Percentiles rank a stretch among this genome's conserved stretches.
Conservation (phyloP, 2,888 invertebrate genomes). For the Dusona sp. region DNA sequence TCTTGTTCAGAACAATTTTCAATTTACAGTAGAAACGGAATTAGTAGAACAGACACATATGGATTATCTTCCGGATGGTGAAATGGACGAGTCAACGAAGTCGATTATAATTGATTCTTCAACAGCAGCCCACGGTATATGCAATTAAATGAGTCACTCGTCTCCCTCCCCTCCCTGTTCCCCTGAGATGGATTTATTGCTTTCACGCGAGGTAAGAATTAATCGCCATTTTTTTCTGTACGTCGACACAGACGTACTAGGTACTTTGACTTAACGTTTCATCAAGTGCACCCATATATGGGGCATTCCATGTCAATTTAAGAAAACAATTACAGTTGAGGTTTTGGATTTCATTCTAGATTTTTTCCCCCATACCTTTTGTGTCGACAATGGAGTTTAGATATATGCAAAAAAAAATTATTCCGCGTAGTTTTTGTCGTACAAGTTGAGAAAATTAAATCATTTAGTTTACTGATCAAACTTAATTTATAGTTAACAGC, state of each 20-base stretch:
- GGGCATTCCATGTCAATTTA: neutral
- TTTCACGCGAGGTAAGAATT: constrained; percentile 34
- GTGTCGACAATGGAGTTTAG: too few relatives aligned
- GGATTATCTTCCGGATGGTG: constrained; percentile 24
- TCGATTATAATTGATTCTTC: constrained; percentile 45
- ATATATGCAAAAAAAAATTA: too few relatives aligned
- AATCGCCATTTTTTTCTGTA: constrained; percentile 27
- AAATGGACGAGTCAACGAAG: constrained; percentile 37
- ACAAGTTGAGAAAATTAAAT: neutral
- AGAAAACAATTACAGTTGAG: neutral
- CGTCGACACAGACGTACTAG: constrained; percentile 6
- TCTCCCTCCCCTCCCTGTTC: neutral
- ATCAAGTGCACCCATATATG: neutral
- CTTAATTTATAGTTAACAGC: neutral
- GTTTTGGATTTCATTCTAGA: neutral
- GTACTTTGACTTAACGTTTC: constrained; percentile 15
- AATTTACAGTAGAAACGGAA: constrained; percentile 38
- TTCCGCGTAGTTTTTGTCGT: neutral
- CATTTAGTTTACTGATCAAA: neutral
- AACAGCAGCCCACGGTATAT: neutral
- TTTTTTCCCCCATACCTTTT: too few relatives aligned
- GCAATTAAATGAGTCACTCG: constrained; percentile 49
- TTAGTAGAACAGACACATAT: constrained; percentile 19
- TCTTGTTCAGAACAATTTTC: neutral
- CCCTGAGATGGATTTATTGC: constrained; percentile 34